A percentile compares a stretch with the other conserved stretches of the same genome.
Evolutionary conservation across 2,113 vertebrate species (phyloP).

Genomic region (Charadrius vociferus): DNA sequence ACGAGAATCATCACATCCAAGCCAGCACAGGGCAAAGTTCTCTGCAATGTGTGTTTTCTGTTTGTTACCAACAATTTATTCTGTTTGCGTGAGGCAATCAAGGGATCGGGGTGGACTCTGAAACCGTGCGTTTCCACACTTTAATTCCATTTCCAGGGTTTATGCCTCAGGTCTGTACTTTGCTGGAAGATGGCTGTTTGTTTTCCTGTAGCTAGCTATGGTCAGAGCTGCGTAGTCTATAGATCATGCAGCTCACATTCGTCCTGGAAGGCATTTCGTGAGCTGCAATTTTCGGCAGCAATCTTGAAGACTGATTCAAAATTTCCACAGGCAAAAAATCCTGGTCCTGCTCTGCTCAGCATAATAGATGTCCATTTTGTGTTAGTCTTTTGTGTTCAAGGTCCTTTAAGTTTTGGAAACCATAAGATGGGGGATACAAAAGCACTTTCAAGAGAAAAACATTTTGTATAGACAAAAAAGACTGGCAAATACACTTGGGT

Average conservation of each 20-base stretch:
- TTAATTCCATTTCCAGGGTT: not conserved
- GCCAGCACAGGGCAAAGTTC: not conserved
- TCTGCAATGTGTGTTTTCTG: not conserved
- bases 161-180: not conserved
- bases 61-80: not conserved
- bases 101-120: not conserved
- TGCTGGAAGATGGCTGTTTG: not conserved
- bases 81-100: not conserved
- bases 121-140: not conserved
- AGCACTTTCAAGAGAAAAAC: not conserved
- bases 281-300: not conserved
- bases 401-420: not conserved
- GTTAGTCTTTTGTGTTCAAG: not conserved
- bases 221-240: not conserved
- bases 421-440: not conserved
- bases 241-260: not conserved
- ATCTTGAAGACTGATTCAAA: not conserved
- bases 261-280: not conserved
- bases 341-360: not conserved
- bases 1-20: not conserved
- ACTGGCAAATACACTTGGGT: not conserved
- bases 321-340: not conserved
- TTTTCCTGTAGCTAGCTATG: conserved; percentile 1
- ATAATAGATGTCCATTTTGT: not conserved
- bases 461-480: not conserved